These are phyloP conservation scores for Tetanocera ferruginea DNA, from an alignment of 2,888 invertebrate genomes.

Conservation along the genomic window DNA sequence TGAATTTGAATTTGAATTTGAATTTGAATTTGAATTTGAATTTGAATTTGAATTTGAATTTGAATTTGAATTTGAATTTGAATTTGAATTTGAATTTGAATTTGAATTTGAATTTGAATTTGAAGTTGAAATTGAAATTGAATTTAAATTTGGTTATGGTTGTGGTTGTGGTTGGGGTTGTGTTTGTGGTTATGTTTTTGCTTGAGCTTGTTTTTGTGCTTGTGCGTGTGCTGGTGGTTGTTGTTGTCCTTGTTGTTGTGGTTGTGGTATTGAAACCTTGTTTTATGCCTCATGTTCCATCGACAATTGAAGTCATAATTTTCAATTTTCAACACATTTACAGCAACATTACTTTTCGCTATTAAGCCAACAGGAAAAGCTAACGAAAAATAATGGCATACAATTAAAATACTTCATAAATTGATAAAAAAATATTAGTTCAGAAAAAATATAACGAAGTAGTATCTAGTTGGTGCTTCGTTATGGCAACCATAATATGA, in stretches of 20 bases:
- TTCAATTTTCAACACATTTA: conserved; percentile 15
- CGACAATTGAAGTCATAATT: neutral
- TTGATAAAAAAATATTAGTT: conserved; percentile 12
- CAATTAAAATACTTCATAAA: conserved; percentile 20
- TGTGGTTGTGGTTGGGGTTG: neutral
- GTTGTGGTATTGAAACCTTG: no score
- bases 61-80: no score
- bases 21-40: no score
- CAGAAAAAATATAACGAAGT: neutral
- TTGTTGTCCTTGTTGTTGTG: neutral
- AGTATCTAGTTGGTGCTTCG: neutral
- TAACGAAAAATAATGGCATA: neutral
- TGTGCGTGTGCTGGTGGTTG: neutral
- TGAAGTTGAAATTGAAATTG: neutral
- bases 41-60: no score
- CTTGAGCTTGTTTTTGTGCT: neutral
- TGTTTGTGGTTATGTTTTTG: neutral
- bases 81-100: no score
- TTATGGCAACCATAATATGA: neutral
- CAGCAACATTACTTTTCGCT: neutral
- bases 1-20: no score
- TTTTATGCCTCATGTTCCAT: no score
- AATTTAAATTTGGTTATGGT: neutral
- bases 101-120: neutral
- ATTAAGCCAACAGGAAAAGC: neutral